Conservation (phyloP, 2,113 vertebrate genomes). For the Syngnathus typhle region DNA sequence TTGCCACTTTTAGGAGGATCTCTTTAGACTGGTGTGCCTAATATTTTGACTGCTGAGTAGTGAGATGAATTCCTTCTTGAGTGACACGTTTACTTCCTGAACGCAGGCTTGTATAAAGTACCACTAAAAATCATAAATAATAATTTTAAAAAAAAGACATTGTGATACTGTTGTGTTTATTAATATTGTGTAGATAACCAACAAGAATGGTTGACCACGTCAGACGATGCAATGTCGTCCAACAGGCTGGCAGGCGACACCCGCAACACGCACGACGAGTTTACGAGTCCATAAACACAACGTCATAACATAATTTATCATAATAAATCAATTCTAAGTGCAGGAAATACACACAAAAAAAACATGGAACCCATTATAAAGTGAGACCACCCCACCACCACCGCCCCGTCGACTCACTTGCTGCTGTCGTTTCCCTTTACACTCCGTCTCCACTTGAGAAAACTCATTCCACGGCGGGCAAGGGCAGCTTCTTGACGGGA, state of each 20-base stretch:
- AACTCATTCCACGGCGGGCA: slow-evolving; percentile 66
- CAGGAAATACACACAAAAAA: too few relatives aligned
- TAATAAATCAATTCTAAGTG: background rate
- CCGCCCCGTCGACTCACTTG: slow-evolving; percentile 53
- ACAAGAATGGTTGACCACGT: slow-evolving; percentile 11
- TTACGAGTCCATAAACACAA: background rate
- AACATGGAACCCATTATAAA: background rate
- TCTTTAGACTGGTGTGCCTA: background rate
- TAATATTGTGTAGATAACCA: background rate
- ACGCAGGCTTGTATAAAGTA: background rate
- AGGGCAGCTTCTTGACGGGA: background rate
- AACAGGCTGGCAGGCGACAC: slow-evolving; percentile 28
- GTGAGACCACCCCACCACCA: too few relatives aligned
- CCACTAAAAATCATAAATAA: background rate
- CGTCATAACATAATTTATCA: background rate
- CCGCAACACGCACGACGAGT: background rate
- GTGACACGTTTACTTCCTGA: background rate
- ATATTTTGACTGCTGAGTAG: background rate
- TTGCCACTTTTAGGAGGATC: background rate
- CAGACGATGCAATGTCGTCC: slow-evolving; percentile 14
- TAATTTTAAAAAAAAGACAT: too few relatives aligned
- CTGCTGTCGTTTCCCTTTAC: slow-evolving; percentile 57
- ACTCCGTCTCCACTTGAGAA: slow-evolving; percentile 60
- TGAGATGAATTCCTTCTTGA: background rate
- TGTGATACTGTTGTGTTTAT: background rate